Evolutionary conservation across 92 coral and sea anemone genomes (phyloP), one percentile per base, ranked within the genome.

Genomic region (Epizoanthus stellaris): DNA sequence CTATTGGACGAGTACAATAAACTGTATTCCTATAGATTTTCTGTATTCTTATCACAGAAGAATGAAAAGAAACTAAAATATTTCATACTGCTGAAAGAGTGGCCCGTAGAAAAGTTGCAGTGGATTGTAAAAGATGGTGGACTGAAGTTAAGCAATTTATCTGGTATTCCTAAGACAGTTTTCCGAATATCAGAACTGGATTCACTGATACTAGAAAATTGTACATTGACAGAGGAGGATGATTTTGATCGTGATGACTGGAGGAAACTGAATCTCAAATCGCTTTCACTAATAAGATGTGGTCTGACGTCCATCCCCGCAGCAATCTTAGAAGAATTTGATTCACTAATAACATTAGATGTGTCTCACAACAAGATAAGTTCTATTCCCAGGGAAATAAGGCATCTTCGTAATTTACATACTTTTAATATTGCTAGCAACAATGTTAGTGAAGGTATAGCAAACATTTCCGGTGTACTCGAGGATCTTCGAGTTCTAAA

Each of bases 101-200:
- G 93, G 93, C 93, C 93, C 39, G 19, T 81, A 11, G 88, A 80
- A 90, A 87, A 54, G 80, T 59, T 90, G 61, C 9, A 39, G 66
- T 59, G 15, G 25, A 40, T 12, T 0, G 5, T 66, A 23, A n/a
- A n/a, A 69, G 88, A 90, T 67, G 76, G 73, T 54, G 93, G 85
- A 40, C 40, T 90, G 61, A 82, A 82, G 73, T 75, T 90, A 30
- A 77, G 43, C 63, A 75, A 68, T n/a, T 23, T 82, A 39, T 14
- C 23, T 57, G 93, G 91, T 47, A 76, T 90, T 34, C 93, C 93
- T 2, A 87, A 81, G 82, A 36, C 93, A 59, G 75, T 90, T n/a
- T 90, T 90, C 67, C n/a, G 43, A 82, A 73, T 90, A 75, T 11
- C 21, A 6, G 82, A 64, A 3, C 81, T 86, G 42, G 84, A 80